phyloP scores from a whole-genome alignment of 2,113 vertebrate species.

The Argyrosomus japonicus region DNA sequence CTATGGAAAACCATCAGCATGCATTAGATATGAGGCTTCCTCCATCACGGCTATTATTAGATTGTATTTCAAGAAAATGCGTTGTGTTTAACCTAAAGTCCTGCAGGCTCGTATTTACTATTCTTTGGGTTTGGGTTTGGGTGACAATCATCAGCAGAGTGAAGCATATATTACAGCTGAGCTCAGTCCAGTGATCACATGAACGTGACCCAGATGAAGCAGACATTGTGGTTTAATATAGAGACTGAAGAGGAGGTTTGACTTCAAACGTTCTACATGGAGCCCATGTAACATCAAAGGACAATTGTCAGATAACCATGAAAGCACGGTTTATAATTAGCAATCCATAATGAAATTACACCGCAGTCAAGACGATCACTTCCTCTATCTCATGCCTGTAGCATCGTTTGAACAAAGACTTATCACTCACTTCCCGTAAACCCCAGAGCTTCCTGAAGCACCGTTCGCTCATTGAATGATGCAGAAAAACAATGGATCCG shows the following conservation, averaged over 20 bases:
- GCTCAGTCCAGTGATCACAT: slow-evolving; percentile 4
- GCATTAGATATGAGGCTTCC: slow-evolving; percentile 22
- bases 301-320: slow-evolving; percentile 12
- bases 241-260: slow-evolving; percentile 21
- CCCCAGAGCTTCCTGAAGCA: not conserved
- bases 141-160: not conserved
- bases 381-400: not conserved
- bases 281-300: slow-evolving; percentile 53
- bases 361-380: slow-evolving; percentile 1
- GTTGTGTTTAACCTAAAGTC: not conserved
- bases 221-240: slow-evolving; percentile 1
- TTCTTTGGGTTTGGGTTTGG: not conserved
- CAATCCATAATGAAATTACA: slow-evolving; percentile 26
- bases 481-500: not conserved
- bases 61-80: slow-evolving; percentile 21
- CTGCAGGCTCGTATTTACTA: not conserved
- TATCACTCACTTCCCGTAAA: not conserved
- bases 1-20: slow-evolving; percentile 3
- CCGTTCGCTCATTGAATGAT: not conserved
- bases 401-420: not conserved
- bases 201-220: slow-evolving; percentile 1
- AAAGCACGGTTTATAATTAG: slow-evolving; percentile 42
- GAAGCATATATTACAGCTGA: not conserved
- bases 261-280: slow-evolving; percentile 27
- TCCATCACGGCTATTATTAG: not conserved